Conservation (phyloP, 2,888 invertebrate genomes). For the Agriopis aurantiaria region DNA sequence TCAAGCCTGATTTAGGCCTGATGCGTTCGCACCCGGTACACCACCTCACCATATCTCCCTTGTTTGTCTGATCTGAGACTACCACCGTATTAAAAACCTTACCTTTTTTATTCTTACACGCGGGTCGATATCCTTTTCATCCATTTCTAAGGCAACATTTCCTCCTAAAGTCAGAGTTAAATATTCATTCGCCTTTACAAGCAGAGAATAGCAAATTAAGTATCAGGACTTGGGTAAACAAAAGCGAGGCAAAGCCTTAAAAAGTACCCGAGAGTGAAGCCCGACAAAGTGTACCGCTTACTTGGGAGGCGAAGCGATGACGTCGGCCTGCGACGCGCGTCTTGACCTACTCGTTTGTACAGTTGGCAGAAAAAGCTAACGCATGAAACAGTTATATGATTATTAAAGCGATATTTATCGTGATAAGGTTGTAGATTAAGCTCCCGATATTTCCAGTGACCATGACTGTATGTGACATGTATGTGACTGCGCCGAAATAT, state of each 20-base stretch:
- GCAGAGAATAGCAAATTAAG: constrained; percentile 30
- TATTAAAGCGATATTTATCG: too few species aligned
- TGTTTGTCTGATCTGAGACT: not conserved
- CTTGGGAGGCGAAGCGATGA: constrained; percentile 42
- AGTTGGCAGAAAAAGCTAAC: not conserved
- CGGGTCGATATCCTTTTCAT: constrained; percentile 20
- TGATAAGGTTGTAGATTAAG: too few species aligned
- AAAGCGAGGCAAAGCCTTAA: constrained; percentile 42
- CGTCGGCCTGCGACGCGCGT: constrained; percentile 12
- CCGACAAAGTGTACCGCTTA: constrained; percentile 50
- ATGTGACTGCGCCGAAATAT: too few species aligned
- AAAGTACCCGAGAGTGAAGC: constrained; percentile 46
- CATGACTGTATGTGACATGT: too few species aligned
- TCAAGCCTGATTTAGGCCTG: too few species aligned
- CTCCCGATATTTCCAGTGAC: too few species aligned
- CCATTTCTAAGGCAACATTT: constrained; percentile 15
- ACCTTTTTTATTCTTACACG: not conserved
- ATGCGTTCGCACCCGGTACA: too few species aligned
- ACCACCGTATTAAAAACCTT: not conserved
- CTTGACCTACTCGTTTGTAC: constrained; percentile 5
- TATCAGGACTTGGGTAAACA: constrained; percentile 39
- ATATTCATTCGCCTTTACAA: constrained; percentile 22
- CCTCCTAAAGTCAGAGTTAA: constrained; percentile 21
- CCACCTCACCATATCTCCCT: too few species aligned
- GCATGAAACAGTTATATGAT: not conserved